Percentiles rank a stretch among this genome's conserved stretches.
phyloP scores from a whole-genome alignment of 2,797 vertebrate genomes.

The Muscicapa comitata region DNA sequence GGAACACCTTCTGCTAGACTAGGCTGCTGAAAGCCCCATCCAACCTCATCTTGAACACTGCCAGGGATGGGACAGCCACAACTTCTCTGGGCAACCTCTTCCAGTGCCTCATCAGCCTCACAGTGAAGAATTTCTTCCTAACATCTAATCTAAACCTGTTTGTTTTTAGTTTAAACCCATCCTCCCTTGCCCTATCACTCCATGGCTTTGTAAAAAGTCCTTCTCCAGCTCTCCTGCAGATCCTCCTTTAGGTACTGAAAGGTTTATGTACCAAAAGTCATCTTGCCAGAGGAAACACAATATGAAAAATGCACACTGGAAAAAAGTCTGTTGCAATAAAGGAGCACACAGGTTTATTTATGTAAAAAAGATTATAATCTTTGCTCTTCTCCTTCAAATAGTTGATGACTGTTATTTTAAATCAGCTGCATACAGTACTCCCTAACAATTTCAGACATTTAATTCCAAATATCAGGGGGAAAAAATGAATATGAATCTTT shows the following conservation, averaged over 20 bases:
- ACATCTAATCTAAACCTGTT: not conserved
- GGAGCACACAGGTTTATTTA: not conserved
- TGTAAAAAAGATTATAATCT: not conserved
- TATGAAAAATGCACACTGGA: accelerated
- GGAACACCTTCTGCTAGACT: not conserved
- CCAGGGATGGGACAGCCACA: not conserved
- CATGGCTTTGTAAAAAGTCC: not conserved
- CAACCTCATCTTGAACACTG: not conserved
- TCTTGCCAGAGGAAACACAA: not conserved
- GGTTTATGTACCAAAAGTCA: not conserved
- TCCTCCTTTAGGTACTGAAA: not conserved
- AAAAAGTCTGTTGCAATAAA: not conserved
- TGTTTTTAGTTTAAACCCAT: not conserved
- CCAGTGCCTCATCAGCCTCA: not conserved
- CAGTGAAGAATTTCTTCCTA: not conserved
- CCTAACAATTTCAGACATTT: not conserved
- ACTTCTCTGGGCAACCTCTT: not conserved
- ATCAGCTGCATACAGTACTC: not conserved
- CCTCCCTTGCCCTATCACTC: no score
- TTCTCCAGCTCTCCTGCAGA: not conserved
- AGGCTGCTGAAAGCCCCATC: not conserved
- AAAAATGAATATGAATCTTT: not conserved
- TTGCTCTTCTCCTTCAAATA: not conserved
- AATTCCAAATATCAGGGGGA: not conserved
- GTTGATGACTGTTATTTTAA: not conserved